Conservation (phyloP, 92 coral and sea anemone species). For the Phenganax stokvisi region DNA sequence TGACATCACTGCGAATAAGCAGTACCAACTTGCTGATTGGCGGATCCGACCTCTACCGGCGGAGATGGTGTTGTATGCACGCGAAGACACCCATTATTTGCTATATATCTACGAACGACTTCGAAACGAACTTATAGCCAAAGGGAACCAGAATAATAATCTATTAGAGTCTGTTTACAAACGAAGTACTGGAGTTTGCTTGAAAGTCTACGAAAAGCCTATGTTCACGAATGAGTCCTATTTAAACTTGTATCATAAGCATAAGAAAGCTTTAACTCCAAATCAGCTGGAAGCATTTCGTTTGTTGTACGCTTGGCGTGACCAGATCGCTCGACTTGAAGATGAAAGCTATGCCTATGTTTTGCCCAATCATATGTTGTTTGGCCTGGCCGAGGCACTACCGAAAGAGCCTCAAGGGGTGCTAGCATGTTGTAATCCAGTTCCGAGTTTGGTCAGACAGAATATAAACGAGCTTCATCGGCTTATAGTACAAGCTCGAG, state of each 20-base stretch:
- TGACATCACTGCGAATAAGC: slow-evolving; percentile 86
- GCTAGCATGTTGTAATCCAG: slow-evolving; percentile 92
- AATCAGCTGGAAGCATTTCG: slow-evolving; percentile 75
- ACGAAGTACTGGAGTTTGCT: slow-evolving; percentile 66
- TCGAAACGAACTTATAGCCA: slow-evolving; percentile 75
- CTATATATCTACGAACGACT: slow-evolving; percentile 80
- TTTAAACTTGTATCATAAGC: slow-evolving; percentile 63
- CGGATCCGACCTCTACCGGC: slow-evolving; percentile 86
- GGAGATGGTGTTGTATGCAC: slow-evolving; percentile 87
- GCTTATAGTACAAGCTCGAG: slow-evolving; percentile 73
- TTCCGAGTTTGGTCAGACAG: slow-evolving; percentile 84
- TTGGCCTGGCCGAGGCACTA: slow-evolving; percentile 65
- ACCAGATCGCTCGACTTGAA: slow-evolving; percentile 81
- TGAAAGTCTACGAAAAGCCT: slow-evolving; percentile 89
- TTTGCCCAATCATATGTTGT: slow-evolving; percentile 93
- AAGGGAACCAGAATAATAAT: slow-evolving; percentile 75
- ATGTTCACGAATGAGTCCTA: slow-evolving; percentile 69
- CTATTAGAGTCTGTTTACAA: slow-evolving; percentile 74
- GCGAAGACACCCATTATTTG: slow-evolving; percentile 91
- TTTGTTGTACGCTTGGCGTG: slow-evolving; percentile 78
- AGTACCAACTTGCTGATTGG: slow-evolving; percentile 98
- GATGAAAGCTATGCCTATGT: slow-evolving; percentile 92
- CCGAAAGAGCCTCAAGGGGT: slow-evolving; percentile 85
- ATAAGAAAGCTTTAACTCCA: slow-evolving; percentile 65
- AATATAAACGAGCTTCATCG: slow-evolving; percentile 76